phyloP scores from a whole-genome alignment of 2,797 vertebrate genomes.

The Tapera naevia region DNA sequence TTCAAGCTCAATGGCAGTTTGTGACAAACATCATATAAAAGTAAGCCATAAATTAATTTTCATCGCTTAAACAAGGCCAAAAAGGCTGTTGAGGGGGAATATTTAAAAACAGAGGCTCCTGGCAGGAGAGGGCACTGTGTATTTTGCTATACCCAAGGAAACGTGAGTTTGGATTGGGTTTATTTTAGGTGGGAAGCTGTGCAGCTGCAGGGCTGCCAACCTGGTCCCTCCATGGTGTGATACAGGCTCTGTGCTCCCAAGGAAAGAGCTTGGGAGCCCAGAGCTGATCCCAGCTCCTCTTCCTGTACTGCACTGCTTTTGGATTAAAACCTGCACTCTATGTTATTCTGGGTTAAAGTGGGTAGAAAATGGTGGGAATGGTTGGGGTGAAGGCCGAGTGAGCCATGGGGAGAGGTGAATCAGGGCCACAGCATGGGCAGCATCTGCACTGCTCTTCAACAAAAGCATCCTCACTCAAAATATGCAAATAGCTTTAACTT shows the following conservation, averaged over 20 bases:
- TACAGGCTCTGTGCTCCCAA: rapidly evolving
- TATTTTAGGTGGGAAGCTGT: background rate
- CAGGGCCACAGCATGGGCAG: background rate
- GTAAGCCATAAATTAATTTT: background rate
- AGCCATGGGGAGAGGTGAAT: background rate
- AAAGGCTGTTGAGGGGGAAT: background rate
- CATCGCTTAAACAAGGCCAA: background rate
- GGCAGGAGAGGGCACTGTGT: conserved; percentile 39
- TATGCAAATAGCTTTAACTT: background rate
- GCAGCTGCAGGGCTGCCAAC: rapidly evolving
- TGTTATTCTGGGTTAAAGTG: rapidly evolving
- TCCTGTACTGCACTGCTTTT: rapidly evolving
- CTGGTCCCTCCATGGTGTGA: rapidly evolving
- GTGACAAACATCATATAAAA: background rate
- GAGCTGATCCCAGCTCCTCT: background rate
- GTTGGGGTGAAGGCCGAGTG: background rate
- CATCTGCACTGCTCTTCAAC: rapidly evolving
- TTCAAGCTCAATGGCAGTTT: background rate
- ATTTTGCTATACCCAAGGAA: background rate
- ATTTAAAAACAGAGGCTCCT: background rate
- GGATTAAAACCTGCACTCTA: background rate
- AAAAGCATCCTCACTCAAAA: background rate
- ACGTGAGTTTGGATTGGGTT: rapidly evolving
- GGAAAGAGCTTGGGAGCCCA: background rate
- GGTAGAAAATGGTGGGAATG: background rate